Percentiles rank a stretch among this genome's conserved stretches.
phyloP scores from a whole-genome alignment of 2,113 vertebrate genomes.

The Saguinus imperator region DNA sequence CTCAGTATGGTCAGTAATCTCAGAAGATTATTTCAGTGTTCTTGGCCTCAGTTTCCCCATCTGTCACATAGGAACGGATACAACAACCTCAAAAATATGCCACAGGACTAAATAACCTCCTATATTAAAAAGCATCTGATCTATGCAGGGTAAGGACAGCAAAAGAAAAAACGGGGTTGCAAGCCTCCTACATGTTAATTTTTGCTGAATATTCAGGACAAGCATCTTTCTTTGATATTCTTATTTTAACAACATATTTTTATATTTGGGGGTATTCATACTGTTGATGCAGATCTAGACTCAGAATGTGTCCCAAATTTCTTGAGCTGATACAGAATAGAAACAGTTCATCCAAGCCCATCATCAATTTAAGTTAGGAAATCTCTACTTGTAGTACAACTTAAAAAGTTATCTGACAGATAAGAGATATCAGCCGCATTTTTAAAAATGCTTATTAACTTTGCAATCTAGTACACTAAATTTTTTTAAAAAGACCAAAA shows the following conservation, averaged over 20 bases:
- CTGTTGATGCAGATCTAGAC: background rate
- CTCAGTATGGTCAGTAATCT: background rate
- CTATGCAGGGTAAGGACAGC: background rate
- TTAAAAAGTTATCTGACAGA: background rate
- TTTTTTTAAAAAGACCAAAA: background rate
- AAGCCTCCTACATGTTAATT: fast-evolving
- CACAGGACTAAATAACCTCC: background rate
- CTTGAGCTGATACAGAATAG: background rate
- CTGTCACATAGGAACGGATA: background rate
- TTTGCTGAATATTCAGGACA: background rate
- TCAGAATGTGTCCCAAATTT: background rate
- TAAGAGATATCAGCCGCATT: background rate
- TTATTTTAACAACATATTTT: background rate
- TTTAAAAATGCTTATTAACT: background rate
- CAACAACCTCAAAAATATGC: background rate
- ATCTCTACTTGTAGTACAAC: background rate
- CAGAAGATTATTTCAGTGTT: background rate
- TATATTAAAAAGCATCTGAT: too few species aligned
- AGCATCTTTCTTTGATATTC: background rate
- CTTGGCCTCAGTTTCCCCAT: background rate
- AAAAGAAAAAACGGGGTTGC: background rate
- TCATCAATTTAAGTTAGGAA: background rate
- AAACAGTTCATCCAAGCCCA: background rate
- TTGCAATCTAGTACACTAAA: constrained; percentile 31
- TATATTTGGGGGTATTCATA: background rate